Base-by-base conservation (phyloP, 1,140 invertebrate genomes). In the Phortica variegata region DNA sequence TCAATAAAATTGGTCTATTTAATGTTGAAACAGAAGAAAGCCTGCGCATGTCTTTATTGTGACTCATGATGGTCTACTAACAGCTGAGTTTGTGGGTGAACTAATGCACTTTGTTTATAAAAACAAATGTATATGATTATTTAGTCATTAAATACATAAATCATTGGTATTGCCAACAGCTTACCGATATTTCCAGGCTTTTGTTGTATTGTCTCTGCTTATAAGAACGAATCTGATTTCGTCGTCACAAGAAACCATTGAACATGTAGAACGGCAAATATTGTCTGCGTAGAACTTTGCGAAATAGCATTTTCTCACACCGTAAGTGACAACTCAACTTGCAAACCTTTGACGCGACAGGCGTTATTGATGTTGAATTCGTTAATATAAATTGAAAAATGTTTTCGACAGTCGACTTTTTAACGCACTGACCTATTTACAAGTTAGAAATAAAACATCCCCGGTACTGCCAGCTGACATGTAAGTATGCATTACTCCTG, bases 211-310 rank as follows among this genome's bases (percentile, higher is more conserved):
- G 21, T 20, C n/a, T 52, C 37, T 47, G 50, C 29, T 60, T 66
- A 54, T 63, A 63, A 40, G 69, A 68, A 48, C 63, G 63, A 33
- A 39, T 33, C 15, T 68, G 65, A 44, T 68, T 61, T 29, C 46
- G 56, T 54, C 65, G 63, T 68, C 63, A 68, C 63, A 68, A 68
- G 43, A 68, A 68, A 12, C 63, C 63, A 63, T 68, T 68, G 31
- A 68, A 68, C 58, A 68, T 44, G 26, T 68, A 68, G 37, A 68
- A 68, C 4, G 63, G 65, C 13, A 68, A 38, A 69, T 63, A 68
- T 46, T 68, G 63, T 43, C 65, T 60, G 36, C 63, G 54, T 16
- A 37, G 43, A 36, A 57, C 63, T 46, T 68, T 68, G 19, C 65
- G 63, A 53, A 68, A 68, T 32, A 68, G 3, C 63, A 68, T 68